phyloP scores from a whole-genome alignment of 2,113 vertebrate species.

The Papio anubis region DNA sequence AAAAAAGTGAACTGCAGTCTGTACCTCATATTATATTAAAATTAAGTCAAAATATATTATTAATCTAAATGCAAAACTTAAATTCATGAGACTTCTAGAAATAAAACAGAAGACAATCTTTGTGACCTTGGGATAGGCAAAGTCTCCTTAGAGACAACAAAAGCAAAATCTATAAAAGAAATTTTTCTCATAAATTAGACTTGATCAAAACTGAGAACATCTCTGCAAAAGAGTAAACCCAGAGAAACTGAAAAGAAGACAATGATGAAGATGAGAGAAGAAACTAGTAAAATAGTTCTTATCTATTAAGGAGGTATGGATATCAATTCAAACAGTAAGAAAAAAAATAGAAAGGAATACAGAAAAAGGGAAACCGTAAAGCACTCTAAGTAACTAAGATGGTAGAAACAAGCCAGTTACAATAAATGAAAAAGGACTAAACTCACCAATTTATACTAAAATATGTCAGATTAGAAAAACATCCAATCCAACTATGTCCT shows the following conservation, averaged over 20 bases:
- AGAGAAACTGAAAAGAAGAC: not conserved
- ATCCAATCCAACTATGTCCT: not conserved
- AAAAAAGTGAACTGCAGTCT: not conserved
- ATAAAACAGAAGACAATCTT: not conserved
- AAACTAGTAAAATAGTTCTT: not conserved
- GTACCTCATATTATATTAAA: not conserved
- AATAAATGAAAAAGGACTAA: not conserved
- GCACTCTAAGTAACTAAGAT: not conserved
- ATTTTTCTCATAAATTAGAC: not conserved
- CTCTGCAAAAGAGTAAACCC: not conserved
- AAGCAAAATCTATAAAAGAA: not conserved
- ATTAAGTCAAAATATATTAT: not conserved
- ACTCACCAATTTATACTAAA: not conserved
- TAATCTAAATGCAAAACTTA: not conserved
- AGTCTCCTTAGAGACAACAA: not conserved
- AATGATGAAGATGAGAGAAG: not conserved
- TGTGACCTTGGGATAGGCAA: not conserved
- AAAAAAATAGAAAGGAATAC: not conserved
- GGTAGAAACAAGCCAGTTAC: not conserved
- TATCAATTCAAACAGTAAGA: not conserved
- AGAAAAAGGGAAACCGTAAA: not conserved
- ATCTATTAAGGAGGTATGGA: not conserved
- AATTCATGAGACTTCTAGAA: not conserved
- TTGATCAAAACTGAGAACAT: not conserved
- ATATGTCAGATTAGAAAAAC: not conserved